Base-by-base conservation (phyloP, 1,140 invertebrate species). In the Liolophura sinensis region DNA sequence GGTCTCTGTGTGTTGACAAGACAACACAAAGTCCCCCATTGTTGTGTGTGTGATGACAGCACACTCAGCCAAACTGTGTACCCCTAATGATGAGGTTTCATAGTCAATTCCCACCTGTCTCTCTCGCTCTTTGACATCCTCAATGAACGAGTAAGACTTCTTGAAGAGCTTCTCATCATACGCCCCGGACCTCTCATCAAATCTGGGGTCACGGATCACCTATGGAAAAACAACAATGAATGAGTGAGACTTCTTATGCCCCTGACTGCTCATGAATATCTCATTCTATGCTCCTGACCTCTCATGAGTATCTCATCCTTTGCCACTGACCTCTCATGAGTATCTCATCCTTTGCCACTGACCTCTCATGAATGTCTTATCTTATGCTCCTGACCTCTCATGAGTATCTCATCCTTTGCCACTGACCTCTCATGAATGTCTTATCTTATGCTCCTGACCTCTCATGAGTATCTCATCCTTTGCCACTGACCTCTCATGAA, bases 111-210 rank as follows among this genome's bases (percentile, higher is more conserved):
- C 60, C 69, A 82, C 78, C 70, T 73, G 64, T 64, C 67, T 79
- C 59, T 82, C 80, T 62, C 71, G 72, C 22, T 56, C 54, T 56
- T 75, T 78, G 0, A 79, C 51, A 54, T 93, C 87, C 16, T 84
- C 86, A 0, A 95, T 72, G 81, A 96, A 95, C 71, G 87, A 86
- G 75, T 93, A 96, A 74, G 92, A 89, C 68, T 88, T 85, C 65
- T 90, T 89, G 73, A 94, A 95, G 24, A 86, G 85, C 71, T 81
- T 89, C 56, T 90, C 88, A 78, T 93, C 88, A 80, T 89, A 94
- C 54, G 88, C 85, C 16, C 93, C 93, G 73, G 92, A 92, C 1
- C 91, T 81, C 58, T 89, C 89, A 78, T 95, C 93, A 85, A 95
- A 95, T 69, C 93, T 88, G 56, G 91, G 91, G 84, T 92, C 91